Base-by-base conservation (phyloP, 2,113 vertebrate genomes). In the Coreoperca whiteheadi region DNA sequence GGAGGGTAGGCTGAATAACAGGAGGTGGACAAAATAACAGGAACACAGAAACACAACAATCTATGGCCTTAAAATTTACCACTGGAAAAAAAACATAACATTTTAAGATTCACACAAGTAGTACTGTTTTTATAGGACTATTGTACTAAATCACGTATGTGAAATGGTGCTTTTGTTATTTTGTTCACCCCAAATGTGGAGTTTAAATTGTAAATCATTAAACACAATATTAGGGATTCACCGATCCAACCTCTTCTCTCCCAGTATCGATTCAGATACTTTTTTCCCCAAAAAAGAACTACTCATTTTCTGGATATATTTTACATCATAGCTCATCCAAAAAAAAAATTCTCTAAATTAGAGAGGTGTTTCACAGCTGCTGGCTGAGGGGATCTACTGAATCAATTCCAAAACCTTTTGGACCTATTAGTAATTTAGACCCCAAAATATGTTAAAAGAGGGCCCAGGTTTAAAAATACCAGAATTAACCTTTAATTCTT, bases 1-100 rank as follows among this genome's bases (percentile, higher is more conserved):
- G 0, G 97, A 98, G 94, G 98, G 97, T 98, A 90, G 46, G 92
- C 39, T 20, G 0, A 32, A 32, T 6, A 15, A 30, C 21, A 64
- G 1, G 8, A 60, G 46, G 41, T 75, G 82, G 79, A 83, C 63
- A 71, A 69, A 72, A 79, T 76, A 78, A 74, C 48, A 77, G 60
- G 16, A 75, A 61, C 56, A 56, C n/a, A 21, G 30, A 66, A 66
- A 74, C 53, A 50, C 16, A 8, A 46, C 63, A 66, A n/a, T 23
- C 4, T 32, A 9, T 16, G 20, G 46, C 18, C n/a, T 20, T 20
- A 4, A 61, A 39, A 39, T 43, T 11, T 4, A 56, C 4, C 23
- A 32, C 66, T 23, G 25, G 1, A 46, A 46, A 46, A 14, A 46
- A 46, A 9, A 41, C 8, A 10, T 8, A 41, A 41, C 39, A 41